Base-by-base conservation (phyloP, 1,140 invertebrate genomes). In the Berghia stephanieae region DNA sequence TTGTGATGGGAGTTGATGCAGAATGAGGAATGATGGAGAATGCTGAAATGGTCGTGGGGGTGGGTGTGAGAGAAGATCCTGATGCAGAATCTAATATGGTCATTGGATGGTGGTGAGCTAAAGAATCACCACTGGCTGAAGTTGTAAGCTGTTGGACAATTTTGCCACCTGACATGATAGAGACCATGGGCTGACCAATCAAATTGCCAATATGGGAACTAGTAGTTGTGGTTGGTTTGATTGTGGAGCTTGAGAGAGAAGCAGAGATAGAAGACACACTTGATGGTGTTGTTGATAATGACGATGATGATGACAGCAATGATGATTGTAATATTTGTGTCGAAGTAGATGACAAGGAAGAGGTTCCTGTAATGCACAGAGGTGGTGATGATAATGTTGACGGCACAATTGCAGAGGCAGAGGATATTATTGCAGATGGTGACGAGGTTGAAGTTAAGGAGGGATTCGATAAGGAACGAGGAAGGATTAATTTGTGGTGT, bases 171-270 rank as follows among this genome's bases (percentile, higher is more conserved):
- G 80, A 24, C 24, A 71, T 52, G 10, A 78, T 46, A 13, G 81
- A 78, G 38, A 82, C 76, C 79, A 82, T 78, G 27, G 81, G 81
- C 55, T 83, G 81, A 16, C 79, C 79, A 67, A 82, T 82, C 78
- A 81, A 77, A 4, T 34, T 38, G 49, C 70, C n/a, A n/a, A n/a
- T n/a, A n/a, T n/a, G n/a, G n/a, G n/a, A 57, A 57, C 52, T 57
- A 31, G 31, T 57, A 31, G 52, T 16, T 18, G 52, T 24, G 24
- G 52, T 57, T 8, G 52, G 24, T 57, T n/a, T 57, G 24, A n/a
- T n/a, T n/a, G n/a, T n/a, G n/a, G n/a, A n/a, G n/a, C n/a, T n/a
- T n/a, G n/a, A n/a, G n/a, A n/a, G n/a, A n/a, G n/a, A n/a, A n/a
- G n/a, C n/a, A n/a, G n/a, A n/a, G n/a, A n/a, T n/a, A n/a, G n/a